Base-by-base conservation (phyloP, 1,140 invertebrate species). In the Rhynchophorus ferrugineus region DNA sequence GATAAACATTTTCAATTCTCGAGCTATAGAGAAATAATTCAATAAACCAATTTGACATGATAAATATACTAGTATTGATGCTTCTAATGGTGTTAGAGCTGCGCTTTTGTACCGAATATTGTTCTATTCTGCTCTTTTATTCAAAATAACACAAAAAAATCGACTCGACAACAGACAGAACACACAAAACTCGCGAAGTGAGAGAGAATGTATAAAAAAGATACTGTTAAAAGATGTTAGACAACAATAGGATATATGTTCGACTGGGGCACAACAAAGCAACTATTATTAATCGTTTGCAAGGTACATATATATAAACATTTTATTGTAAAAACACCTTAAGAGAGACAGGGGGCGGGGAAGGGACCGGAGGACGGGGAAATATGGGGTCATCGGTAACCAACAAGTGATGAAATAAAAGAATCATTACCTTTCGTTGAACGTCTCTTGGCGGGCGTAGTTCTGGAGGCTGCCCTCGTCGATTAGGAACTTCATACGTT, bases 341-440 rank as follows among this genome's bases (percentile, higher is more conserved):
- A 29, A 21, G n/a, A 45, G 43, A 6, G 39, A 7, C 13, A 29
- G 24, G 24, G 24, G 11, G 5, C 11, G n/a, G n/a, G n/a, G n/a
- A n/a, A n/a, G n/a, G n/a, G n/a, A 29, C 11, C 5, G 11, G 24
- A 11, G 24, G 24, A 29, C 5, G 5, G 24, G 24, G 11, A 29
- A 6, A 29, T 29, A 29, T 29, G 11, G 11, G 24, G 24, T 29
- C 5, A 6, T 29, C 24, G 5, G 24, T 6, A n/a, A n/a, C n/a
- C n/a, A n/a, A n/a, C n/a, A n/a, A n/a, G n/a, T n/a, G n/a, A n/a
- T n/a, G n/a, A n/a, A n/a, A n/a, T n/a, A n/a, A n/a, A n/a, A n/a
- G n/a, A n/a, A n/a, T n/a, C n/a, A n/a, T 79, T 82, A 97, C 95
- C 91, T 97, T 76, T 95, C 91, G 73, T 97, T 96, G 73, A 98